phyloP scores from a whole-genome alignment of 2,888 invertebrate genomes.

The Anthoptus insignis region DNA sequence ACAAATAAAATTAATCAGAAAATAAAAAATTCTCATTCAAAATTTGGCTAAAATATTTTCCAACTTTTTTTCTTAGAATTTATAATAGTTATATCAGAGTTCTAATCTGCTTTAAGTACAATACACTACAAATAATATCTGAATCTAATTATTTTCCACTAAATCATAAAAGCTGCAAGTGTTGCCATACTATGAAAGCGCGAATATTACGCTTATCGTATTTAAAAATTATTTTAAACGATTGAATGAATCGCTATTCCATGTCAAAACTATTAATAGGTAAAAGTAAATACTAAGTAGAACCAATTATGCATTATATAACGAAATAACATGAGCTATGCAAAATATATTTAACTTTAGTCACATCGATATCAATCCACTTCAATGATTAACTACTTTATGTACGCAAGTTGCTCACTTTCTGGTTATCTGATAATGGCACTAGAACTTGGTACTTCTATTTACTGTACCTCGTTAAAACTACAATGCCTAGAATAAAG shows the following conservation, averaged over 20 bases:
- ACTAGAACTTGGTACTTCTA: constrained; percentile 28
- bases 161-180: too few species aligned
- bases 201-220: too few species aligned
- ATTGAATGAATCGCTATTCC: not conserved
- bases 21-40: too few species aligned
- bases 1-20: too few species aligned
- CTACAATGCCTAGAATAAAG: constrained; percentile 52
- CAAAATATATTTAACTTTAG: constrained; percentile 21
- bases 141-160: too few species aligned
- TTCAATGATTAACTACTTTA: constrained; percentile 29
- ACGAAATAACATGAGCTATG: constrained; percentile 10
- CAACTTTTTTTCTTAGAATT: too few species aligned
- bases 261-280: too few species aligned
- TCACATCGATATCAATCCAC: constrained; percentile 18
- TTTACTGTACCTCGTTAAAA: constrained; percentile 26
- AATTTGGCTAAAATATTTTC: too few species aligned
- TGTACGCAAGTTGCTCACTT: constrained; percentile 15
- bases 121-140: too few species aligned
- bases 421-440: constrained; percentile 37
- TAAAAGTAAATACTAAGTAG: not conserved
- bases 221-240: not conserved
- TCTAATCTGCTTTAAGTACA: too few species aligned
- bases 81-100: too few species aligned
- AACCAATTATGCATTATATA: constrained; percentile 2
- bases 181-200: too few species aligned